Evolutionary conservation across 2,888 invertebrate species (phyloP).

Genomic region (Malthinus seriepunctatus): DNA sequence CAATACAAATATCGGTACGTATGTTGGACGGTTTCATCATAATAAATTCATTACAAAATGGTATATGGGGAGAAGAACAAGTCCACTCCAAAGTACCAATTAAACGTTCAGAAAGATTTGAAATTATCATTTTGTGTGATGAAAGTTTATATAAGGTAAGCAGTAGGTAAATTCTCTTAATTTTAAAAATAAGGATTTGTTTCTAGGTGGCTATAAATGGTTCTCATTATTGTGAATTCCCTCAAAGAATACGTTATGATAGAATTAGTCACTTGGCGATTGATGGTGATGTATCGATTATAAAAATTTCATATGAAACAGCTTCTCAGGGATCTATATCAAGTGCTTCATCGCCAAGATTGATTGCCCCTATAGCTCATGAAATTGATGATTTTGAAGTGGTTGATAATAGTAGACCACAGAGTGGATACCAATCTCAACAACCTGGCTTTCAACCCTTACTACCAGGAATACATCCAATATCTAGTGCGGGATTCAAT

Average conservation of each 20-base stretch:
- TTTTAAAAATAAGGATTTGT: conserved; percentile 6
- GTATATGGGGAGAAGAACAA: conserved; percentile 65
- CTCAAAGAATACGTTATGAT: conserved; percentile 69
- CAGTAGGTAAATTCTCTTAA: not conserved
- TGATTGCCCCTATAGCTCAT: not conserved
- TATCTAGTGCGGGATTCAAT: not conserved
- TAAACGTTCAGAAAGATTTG: conserved; percentile 67
- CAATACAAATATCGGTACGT: conserved; percentile 70
- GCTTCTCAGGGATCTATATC: not conserved
- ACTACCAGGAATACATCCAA: not conserved
- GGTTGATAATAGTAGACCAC: not conserved
- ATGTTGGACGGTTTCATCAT: conserved; percentile 61
- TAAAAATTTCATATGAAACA: conserved; percentile 66
- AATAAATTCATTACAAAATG: conserved; percentile 60
- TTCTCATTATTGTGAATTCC: conserved; percentile 76
- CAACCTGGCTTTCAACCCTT: not conserved
- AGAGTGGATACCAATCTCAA: not conserved
- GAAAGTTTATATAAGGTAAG: conserved; percentile 44
- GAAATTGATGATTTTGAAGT: conserved; percentile 6
- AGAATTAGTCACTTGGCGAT: conserved; percentile 69
- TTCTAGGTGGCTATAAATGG: conserved; percentile 78
- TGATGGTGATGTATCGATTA: conserved; percentile 75
- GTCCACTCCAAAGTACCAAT: conserved; percentile 63
- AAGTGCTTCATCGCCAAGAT: not conserved
- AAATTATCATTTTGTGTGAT: conserved; percentile 73